Base-by-base conservation (phyloP, 2,113 vertebrate genomes). In the Carassius carassius region DNA sequence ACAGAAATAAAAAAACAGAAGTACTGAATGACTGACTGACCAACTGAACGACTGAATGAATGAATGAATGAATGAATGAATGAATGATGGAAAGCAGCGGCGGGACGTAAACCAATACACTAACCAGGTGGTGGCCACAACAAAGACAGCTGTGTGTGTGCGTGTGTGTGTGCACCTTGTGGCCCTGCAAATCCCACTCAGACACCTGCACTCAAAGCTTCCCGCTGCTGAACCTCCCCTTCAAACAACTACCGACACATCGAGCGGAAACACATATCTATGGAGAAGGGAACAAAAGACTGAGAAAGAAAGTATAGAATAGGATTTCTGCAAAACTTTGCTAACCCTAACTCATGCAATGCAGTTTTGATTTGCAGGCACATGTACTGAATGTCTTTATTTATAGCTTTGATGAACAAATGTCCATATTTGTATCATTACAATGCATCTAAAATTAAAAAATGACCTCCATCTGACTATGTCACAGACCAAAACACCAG, bases 171-270 rank as follows among this genome's bases (percentile, higher is more conserved):
- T 12, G n/a, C 25, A 60, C 63, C 51, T 56, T 82, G 23, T 49
- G 82, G 81, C 87, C 84, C 82, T 84, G 82, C 51, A 86, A 88
- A 88, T 88, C 87, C 82, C 74, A 29, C 51, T 81, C 65, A 85
- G 86, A 85, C 87, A 87, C 87, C 87, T 89, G 85, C 87, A 82
- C 83, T 86, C 63, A 81, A 75, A 65, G 85, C 82, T 72, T 76
- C 85, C 87, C 72, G 10, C 85, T 62, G 78, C 74, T 58, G 73
- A 47, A 70, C 78, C 73, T 81, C 35, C 41, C 62, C 83, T 82
- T 85, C 87, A 85, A 85, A 83, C 85, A 58, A 76, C 65, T 70
- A 37, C 73, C 83, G 67, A 84, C 82, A 51, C 67, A 76, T 69
- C 63, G 63, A 81, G 58, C 83, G 75, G 87, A 88, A 88, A 77